Base-by-base conservation (phyloP, 2,113 vertebrate species). In the Pelodiscus sinensis region DNA sequence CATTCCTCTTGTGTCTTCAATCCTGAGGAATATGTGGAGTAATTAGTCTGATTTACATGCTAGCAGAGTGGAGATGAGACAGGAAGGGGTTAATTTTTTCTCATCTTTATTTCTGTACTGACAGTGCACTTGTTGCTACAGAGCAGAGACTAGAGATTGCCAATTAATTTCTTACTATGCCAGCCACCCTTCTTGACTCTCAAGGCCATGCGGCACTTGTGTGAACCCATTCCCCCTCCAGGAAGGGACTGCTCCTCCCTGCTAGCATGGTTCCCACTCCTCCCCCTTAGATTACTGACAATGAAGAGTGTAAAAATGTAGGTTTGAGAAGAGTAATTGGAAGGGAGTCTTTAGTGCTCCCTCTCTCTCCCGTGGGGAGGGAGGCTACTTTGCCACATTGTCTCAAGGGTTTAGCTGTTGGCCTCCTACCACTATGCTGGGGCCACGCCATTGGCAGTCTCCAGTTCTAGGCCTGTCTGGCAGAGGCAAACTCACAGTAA, bases 101-200 rank as follows among this genome's bases (percentile, higher is more conserved):
- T 96, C 79, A 82, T 85, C 52, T 80, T 25, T 84, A 21, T 92
- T 91, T 90, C 92, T 78, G 84, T 92, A 87, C 55, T 19, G 35
- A 85, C 9, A 57, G 65, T 6, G 90, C 54, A 19, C 18, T 92
- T 56, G 71, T 13, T 35, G 56, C 29, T 51, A 54, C n/a, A 84
- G 25, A 50, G 90, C 71, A 93, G 22, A 56, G 83, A 82, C 31
- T 18, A n/a, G 31, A n/a, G 15, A 68, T 4, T 31, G 9, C 62
- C 15, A 3, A 29, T 68, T 68, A 31, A n/a, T 68, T 68, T 31
- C 82, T 94, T 95, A 85, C 79, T 92, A 86, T 90, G 60, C 60
- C 9, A 65, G 85, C 60, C 68, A 75, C 31, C 79, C 21, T 94
- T 92, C 75, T 87, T 79, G 93, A 94, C 81, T 68, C 44, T 93